These are phyloP conservation scores for Laupala kohalensis DNA, from an alignment of 1,140 invertebrate genomes.

Conservation along the genomic window DNA sequence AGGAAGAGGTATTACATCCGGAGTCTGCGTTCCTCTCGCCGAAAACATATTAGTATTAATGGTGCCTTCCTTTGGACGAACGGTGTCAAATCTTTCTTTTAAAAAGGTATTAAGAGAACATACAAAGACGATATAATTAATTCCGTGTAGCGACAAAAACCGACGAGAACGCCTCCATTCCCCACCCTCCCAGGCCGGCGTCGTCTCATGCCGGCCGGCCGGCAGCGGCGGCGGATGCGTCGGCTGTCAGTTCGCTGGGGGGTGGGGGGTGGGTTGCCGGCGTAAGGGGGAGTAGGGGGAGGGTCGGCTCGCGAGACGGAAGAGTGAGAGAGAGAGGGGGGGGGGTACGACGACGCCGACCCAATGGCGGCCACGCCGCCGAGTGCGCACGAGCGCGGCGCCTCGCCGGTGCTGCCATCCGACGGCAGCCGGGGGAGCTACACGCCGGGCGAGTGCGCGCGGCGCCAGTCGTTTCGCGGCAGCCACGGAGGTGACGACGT, in stretches of 20 bases:
- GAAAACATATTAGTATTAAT: not conserved
- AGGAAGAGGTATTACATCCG: not conserved
- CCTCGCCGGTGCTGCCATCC: not conserved
- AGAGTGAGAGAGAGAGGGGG: not conserved
- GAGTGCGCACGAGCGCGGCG: not conserved
- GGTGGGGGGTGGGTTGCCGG: too few relatives aligned
- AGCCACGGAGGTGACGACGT: not conserved
- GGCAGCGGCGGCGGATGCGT: too few relatives aligned
- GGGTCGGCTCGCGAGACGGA: too few relatives aligned
- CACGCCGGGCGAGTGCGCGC: too few relatives aligned
- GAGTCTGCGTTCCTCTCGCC: not conserved
- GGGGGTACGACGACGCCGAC: too few relatives aligned
- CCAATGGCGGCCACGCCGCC: not conserved
- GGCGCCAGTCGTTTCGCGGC: not conserved
- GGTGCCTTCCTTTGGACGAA: not conserved
- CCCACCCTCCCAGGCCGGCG: too few relatives aligned
- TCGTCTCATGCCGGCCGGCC: too few relatives aligned
- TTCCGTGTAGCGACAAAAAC: not conserved
- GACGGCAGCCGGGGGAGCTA: not conserved
- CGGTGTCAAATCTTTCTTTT: not conserved
- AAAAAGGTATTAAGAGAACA: not conserved
- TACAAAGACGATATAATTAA: not conserved
- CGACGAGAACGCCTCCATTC: too few relatives aligned
- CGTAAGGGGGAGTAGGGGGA: not conserved
- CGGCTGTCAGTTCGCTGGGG: too few relatives aligned